phyloP scores from a whole-genome alignment of 2,888 invertebrate genomes.

The Andricus curvator region DNA sequence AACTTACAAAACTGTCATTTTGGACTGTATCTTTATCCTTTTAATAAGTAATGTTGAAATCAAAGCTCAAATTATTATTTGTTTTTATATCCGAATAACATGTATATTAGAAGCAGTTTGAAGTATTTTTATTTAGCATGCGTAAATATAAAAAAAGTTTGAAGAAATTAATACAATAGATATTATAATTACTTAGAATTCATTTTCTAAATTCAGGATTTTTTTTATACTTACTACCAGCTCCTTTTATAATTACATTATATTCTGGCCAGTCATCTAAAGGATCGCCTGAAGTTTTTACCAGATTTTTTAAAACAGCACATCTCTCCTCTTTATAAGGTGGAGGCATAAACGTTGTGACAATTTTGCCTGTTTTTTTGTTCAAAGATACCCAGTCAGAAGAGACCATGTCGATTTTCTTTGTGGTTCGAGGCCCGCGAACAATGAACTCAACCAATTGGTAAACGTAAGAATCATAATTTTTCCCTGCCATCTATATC shows the following conservation, averaged over 20 bases:
- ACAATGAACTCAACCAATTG: background rate
- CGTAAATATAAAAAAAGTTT: no score
- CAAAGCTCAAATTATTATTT: background rate
- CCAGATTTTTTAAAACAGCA: background rate
- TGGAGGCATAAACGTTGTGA: no score
- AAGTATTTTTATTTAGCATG: no score
- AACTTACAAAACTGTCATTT: background rate
- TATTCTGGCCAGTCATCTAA: conserved; percentile 13
- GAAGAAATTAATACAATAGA: no score
- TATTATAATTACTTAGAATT: no score
- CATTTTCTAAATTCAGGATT: no score
- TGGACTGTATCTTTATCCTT: background rate
- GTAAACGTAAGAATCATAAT: background rate
- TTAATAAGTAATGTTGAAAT: background rate
- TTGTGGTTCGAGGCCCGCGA: conserved; percentile 4
- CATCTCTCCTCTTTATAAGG: background rate
- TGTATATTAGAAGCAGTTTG: no score
- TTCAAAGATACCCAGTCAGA: background rate
- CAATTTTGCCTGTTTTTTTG: no score
- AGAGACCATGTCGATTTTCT: background rate
- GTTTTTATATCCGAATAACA: background rate
- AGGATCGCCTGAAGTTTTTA: background rate
- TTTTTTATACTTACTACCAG: no score
- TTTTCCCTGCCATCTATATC: background rate
- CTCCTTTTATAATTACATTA: background rate